Evolutionary conservation across 1,140 invertebrate species (phyloP).

Genomic region (Stratiolaelaps scimitus): DNA sequence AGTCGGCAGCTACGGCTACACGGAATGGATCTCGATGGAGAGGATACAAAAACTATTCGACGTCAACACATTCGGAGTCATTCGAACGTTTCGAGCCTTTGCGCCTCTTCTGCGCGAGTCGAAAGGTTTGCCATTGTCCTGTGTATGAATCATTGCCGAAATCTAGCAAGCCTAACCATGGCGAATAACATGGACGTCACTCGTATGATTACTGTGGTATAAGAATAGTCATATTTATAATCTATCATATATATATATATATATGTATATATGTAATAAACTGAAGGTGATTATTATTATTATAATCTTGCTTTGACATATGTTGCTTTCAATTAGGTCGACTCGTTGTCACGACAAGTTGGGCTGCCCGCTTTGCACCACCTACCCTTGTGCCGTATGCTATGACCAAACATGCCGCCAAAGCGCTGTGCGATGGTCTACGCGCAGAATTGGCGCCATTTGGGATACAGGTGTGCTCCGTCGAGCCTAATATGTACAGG

Average conservation of each 20-base stretch:
- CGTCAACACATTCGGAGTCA: conserved; percentile 16
- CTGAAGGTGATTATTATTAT: no score
- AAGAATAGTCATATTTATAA: no score
- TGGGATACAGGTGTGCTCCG: not conserved
- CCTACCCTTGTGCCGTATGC: conserved; percentile 9
- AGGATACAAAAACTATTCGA: conserved; percentile 11
- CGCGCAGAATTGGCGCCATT: conserved; percentile 14
- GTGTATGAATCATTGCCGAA: no score
- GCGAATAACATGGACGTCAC: no score
- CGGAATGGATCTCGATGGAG: conserved; percentile 5
- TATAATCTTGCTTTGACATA: no score
- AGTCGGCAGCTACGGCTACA: not conserved
- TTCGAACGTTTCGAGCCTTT: conserved; percentile 10
- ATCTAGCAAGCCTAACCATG: no score
- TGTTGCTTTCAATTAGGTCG: not conserved
- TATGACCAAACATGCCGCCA: conserved; percentile 8
- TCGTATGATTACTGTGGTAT: no score
- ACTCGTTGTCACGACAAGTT: not conserved
- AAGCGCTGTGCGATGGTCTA: conserved; percentile 13
- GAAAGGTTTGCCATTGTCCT: not conserved
- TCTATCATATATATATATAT: no score
- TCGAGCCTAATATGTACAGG: conserved; percentile 22
- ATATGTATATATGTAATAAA: no score
- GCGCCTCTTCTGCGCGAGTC: conserved; percentile 11
- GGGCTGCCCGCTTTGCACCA: not conserved